Base-by-base conservation (phyloP, 2,797 vertebrate species). In the Okamejei kenojei region DNA sequence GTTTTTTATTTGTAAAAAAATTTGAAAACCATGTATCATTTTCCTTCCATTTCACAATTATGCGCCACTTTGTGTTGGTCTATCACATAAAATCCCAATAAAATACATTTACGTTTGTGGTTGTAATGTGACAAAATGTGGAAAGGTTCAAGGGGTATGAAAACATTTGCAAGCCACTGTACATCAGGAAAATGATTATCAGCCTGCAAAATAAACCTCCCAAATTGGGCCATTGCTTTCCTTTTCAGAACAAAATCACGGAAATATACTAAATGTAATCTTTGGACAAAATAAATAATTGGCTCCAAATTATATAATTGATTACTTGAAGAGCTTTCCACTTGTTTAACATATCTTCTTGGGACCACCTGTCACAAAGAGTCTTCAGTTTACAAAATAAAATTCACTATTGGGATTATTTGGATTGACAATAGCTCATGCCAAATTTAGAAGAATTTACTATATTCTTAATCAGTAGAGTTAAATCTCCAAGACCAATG, bases 151-250 rank as follows among this genome's bases (percentile, higher is more conserved):
- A n/a, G n/a, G n/a, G n/a, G n/a, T n/a, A n/a, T n/a, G n/a, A n/a
- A n/a, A n/a, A n/a, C n/a, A n/a, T n/a, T n/a, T n/a, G n/a, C n/a
- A n/a, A n/a, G n/a, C n/a, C n/a, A n/a, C n/a, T n/a, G n/a, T n/a
- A n/a, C 38, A 17, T 71, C 26, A 26, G 73, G 35, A 92, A 76
- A 88, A 35, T 21, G 29, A 88, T 68, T 65, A 35, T 35, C 84
- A 21, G 61, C 63, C 73, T 92, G 90, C 68, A 92, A 92, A 76
- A 54, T 92, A 71, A 90, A 90, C n/a, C 7, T 71, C 32, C 32
- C 63, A 71, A 35, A 54, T 76, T 88, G 73, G 38, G 19, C 21
- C 7, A 71, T 71, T 26, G 17, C 35, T 74, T 74, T 45, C 19
- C 23, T 23, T 74, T 76, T 26, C 54, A 92, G 71, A 71, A 9